Percentiles rank a stretch among this genome's conserved stretches.
Evolutionary conservation across 1,140 invertebrate genomes (phyloP).

Genomic region (Xylocopa sonorina): DNA sequence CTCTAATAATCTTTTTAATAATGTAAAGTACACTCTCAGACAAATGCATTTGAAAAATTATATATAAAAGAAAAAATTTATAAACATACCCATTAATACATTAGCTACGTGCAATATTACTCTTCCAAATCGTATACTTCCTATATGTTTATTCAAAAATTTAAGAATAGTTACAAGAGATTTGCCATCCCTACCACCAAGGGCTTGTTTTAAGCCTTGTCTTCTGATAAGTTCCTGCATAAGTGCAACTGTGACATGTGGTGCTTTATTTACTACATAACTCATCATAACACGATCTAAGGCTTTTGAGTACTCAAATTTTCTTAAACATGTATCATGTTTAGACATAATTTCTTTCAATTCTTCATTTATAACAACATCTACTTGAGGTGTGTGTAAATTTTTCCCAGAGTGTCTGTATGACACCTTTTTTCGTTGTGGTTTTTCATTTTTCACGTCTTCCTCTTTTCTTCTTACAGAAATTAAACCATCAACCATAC

Average conservation of each 20-base stretch:
- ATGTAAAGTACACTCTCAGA: no score
- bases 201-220: constrained; percentile 87
- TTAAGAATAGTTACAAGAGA: constrained; percentile 86
- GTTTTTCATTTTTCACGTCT: constrained; percentile 77
- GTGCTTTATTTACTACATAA: constrained; percentile 85
- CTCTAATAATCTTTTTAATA: no score
- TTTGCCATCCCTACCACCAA: constrained; percentile 87
- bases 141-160: constrained; percentile 90
- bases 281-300: constrained; percentile 87
- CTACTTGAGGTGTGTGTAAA: constrained; percentile 78
- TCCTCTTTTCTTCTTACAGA: constrained; percentile 91
- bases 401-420: constrained; percentile 83
- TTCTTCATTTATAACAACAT: constrained; percentile 82
- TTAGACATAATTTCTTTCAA: constrained; percentile 81
- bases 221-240: constrained; percentile 92
- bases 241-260: constrained; percentile 90
- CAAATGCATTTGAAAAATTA: background rate
- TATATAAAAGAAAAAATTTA: constrained; percentile 25
- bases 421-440: constrained; percentile 81
- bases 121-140: constrained; percentile 88
- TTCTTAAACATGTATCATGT: constrained; percentile 88
- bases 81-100: constrained; percentile 85
- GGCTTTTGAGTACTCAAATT: constrained; percentile 92
- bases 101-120: constrained; percentile 88
- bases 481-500: constrained; percentile 96